A percentile compares a stretch with the other conserved stretches of the same genome.
Conservation (phyloP, 2,888 invertebrate species). For the Mantis religiosa region DNA sequence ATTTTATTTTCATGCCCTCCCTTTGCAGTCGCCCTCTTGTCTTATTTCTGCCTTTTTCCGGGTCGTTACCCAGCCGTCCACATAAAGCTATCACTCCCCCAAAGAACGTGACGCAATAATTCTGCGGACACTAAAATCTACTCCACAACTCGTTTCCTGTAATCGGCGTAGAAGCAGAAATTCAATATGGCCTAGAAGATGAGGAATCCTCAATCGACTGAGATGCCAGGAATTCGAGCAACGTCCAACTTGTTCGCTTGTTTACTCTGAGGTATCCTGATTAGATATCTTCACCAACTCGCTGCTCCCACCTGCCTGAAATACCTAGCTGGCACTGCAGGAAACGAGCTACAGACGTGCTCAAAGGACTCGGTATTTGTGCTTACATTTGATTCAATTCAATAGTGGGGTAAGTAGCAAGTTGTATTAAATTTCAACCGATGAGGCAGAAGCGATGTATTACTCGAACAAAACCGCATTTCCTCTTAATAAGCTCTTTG, state of each 20-base stretch:
- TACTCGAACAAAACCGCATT: no score
- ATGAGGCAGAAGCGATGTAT: no score
- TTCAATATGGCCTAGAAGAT: background rate
- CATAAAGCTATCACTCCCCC: background rate
- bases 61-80: background rate
- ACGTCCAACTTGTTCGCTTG: background rate
- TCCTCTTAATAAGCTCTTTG: no score
- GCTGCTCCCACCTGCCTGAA: no score
- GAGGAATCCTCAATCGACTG: background rate
- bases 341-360: no score
- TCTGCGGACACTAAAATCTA: background rate
- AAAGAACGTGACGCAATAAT: background rate
- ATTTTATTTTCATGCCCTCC: background rate
- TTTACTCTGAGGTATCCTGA: background rate
- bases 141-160: background rate
- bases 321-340: no score
- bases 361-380: no score
- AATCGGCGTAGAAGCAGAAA: background rate
- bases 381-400: no score
- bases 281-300: background rate
- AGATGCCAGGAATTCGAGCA: background rate
- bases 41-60: conserved; percentile 7
- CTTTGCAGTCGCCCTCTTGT: background rate
- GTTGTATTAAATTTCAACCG: no score
- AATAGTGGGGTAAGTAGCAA: no score